Evolutionary conservation across 2,113 vertebrate genomes (phyloP).

Genomic region (Carassius gibelio): DNA sequence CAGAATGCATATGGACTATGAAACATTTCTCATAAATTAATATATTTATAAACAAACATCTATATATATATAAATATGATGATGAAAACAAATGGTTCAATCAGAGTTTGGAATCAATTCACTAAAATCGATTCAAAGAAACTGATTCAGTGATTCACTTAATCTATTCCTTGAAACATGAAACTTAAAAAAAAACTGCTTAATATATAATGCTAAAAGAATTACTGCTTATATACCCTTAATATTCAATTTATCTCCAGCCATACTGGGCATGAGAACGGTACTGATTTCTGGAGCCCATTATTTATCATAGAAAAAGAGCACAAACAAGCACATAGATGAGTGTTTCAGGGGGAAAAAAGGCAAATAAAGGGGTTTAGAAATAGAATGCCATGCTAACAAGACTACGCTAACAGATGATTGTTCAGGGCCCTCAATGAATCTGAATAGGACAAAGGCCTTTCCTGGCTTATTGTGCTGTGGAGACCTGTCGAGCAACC

Average conservation of each 20-base stretch:
- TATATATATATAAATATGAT: neutral
- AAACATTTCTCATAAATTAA: too few species aligned
- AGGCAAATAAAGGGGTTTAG: slow-evolving; percentile 10
- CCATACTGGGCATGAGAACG: slow-evolving; percentile 54
- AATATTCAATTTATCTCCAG: slow-evolving; percentile 2
- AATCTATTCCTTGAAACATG: neutral
- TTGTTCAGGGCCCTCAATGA: slow-evolving; percentile 45
- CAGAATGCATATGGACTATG: too few species aligned
- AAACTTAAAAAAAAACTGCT: neutral
- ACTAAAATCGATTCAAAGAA: neutral
- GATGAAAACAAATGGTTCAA: neutral
- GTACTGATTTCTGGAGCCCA: slow-evolving; percentile 47
- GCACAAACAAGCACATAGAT: slow-evolving; percentile 36
- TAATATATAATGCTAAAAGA: neutral
- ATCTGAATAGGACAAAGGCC: slow-evolving; percentile 54
- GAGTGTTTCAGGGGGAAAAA: slow-evolving; percentile 27
- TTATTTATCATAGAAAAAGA: slow-evolving; percentile 28
- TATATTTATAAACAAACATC: too few species aligned
- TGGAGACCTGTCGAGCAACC: slow-evolving; percentile 47
- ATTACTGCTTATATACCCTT: neutral
- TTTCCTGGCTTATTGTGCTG: slow-evolving; percentile 49
- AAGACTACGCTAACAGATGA: slow-evolving; percentile 50
- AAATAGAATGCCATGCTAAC: slow-evolving; percentile 54
- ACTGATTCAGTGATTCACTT: neutral
- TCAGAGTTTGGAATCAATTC: neutral